Base-by-base conservation (phyloP, 2,888 invertebrate species). In the Nephrotoma appendiculata region DNA sequence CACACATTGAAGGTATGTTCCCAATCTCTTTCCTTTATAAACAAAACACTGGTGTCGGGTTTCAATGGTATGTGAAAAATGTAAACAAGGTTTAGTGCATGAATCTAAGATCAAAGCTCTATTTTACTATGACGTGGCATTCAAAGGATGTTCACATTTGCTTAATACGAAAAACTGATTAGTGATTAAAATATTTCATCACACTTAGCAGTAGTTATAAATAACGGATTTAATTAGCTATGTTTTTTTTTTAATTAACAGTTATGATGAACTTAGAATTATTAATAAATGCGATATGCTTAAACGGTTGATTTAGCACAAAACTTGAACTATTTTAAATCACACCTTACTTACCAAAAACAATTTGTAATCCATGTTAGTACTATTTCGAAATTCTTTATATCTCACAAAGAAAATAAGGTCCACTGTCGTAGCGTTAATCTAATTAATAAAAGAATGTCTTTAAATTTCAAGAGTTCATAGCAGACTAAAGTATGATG, bases 311-410 rank as follows among this genome's bases (percentile, higher is more conserved):
- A 6, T 71, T 19, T 71, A 31, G 31, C 31, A 31, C 31, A 31
- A 31, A 31, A 31, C 31, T 31, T 3, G 31, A 48, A 48, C 48
- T 48, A 12, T 57, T 57, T 3, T 57, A 52, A 52, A 52, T 71
- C 15, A 71, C 43, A 84, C 41, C 6, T 7, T 15, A 84, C 84
- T 84, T 84, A 84, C 84, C 84, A 84, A 43, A 84, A 42, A 42
- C n/a, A 84, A n/a, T 84, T 84, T 84, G n/a, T 84, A 84, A 84
- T 84, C 84, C 84, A 84, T 84, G n/a, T 84, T 84, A 42, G 42
- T 15, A 15, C 42, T 84, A 42, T 41, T 83, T 83, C n/a, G n/a
- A 12, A 41, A 83, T 83, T 83, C 41, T 41, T 41, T 41, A 19
- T 31, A 11, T 41, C 83, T 83, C 2, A 31, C 1, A 31, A 31